phyloP scores from a whole-genome alignment of 2,888 invertebrate genomes.

The Augochlorella aurata region DNA sequence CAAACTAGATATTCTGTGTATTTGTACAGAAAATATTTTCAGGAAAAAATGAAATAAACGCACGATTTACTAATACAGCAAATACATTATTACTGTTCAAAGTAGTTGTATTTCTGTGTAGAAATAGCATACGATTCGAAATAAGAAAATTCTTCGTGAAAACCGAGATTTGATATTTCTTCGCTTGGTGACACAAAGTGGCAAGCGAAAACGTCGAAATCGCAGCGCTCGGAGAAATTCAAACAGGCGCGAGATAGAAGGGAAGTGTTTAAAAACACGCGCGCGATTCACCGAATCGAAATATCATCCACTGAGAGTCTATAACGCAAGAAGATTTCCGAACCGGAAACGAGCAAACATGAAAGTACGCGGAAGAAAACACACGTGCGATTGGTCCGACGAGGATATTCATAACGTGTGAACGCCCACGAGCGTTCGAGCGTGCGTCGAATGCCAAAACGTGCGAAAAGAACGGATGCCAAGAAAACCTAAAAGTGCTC shows the following conservation, averaged over 20 bases:
- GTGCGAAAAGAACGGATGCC: conserved; percentile 69
- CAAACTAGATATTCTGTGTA: no score
- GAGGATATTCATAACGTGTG: conserved; percentile 75
- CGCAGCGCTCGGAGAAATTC: background rate
- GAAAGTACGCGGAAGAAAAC: conserved; percentile 72
- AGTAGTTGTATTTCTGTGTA: no score
- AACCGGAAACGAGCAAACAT: conserved; percentile 68
- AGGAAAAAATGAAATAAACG: no score
- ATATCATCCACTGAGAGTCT: conserved; percentile 52
- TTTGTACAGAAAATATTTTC: no score
- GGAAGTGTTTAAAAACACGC: conserved; percentile 36
- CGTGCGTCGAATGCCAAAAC: conserved; percentile 69
- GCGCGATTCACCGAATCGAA: conserved; percentile 44
- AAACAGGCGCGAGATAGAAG: background rate
- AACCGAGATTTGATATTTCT: background rate
- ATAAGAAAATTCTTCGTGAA: background rate
- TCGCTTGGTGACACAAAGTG: background rate
- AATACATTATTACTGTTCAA: no score
- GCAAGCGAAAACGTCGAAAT: background rate
- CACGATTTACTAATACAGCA: no score
- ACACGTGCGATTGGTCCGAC: conserved; percentile 69
- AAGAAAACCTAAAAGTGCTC: conserved; percentile 61
- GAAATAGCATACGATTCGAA: background rate
- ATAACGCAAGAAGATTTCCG: conserved; percentile 58
- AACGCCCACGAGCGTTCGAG: conserved; percentile 72